These are phyloP conservation scores for Dysidea cf. avara DNA, from an alignment of 37 sponge, comb jelly and placozoan species.

Conservation along the genomic window DNA sequence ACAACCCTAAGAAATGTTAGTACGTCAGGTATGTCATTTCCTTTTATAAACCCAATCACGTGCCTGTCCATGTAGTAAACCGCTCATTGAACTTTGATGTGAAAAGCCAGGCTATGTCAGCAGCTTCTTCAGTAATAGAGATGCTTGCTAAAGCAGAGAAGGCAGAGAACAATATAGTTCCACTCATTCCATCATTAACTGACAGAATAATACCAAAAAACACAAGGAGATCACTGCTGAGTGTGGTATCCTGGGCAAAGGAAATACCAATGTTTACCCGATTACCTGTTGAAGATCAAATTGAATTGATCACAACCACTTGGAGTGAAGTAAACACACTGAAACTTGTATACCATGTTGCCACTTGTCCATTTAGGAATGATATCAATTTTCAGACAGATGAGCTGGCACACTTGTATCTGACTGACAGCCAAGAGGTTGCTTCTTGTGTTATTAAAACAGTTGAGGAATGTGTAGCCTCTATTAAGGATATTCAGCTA, in stretches of 20 bases:
- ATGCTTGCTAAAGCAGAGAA: too few relatives aligned
- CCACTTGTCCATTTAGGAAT: slow-evolving; percentile 50
- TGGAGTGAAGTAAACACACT: slow-evolving; percentile 84
- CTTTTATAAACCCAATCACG: too few relatives aligned
- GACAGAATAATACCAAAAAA: slow-evolving; percentile 35
- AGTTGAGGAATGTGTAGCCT: slow-evolving; percentile 73
- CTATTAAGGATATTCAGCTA: slow-evolving; percentile 78
- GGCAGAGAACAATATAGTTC: too few relatives aligned
- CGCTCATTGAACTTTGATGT: too few relatives aligned
- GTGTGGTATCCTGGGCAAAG: slow-evolving; percentile 92
- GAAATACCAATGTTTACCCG: slow-evolving; percentile 74
- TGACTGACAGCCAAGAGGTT: slow-evolving; percentile 71
- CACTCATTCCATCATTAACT: too few relatives aligned
- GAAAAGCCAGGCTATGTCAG: too few relatives aligned
- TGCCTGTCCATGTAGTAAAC: too few relatives aligned
- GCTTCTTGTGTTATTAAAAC: slow-evolving; percentile 51
- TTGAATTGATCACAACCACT: slow-evolving; percentile 71
- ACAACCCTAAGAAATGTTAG: too few relatives aligned
- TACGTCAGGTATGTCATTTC: too few relatives aligned
- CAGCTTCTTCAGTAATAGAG: too few relatives aligned
- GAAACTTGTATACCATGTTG: slow-evolving; percentile 58
- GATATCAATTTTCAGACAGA: slow-evolving; percentile 49
- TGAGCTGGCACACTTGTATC: not conserved
- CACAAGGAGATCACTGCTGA: slow-evolving; percentile 72
- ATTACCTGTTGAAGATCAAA: slow-evolving; percentile 84